These are phyloP conservation scores for Apis laboriosa DNA, from an alignment of 1,140 invertebrate species.

Conservation along the genomic window DNA sequence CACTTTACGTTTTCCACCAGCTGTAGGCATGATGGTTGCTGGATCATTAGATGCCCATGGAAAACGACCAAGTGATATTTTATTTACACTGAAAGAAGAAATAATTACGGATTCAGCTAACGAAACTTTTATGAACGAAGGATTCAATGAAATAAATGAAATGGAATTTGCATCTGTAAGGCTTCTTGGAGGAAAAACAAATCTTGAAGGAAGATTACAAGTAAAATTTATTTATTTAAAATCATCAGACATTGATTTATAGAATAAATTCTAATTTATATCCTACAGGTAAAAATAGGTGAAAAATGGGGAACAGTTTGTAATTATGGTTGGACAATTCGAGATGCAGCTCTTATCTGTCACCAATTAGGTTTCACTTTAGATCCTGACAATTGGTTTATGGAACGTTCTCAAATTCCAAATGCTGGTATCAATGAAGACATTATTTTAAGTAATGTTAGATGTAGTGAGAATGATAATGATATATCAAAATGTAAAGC, in stretches of 20 bases:
- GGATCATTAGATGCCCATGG: constrained; percentile 93
- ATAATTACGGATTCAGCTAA: constrained; percentile 84
- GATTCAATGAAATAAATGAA: constrained; percentile 74
- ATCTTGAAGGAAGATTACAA: constrained; percentile 90
- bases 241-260: background rate
- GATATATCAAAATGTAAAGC: constrained; percentile 94
- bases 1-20: constrained; percentile 91
- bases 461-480: constrained; percentile 95
- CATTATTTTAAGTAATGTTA: constrained; percentile 92
- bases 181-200: constrained; percentile 88
- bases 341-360: constrained; percentile 95
- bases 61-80: constrained; percentile 87
- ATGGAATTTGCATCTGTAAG: constrained; percentile 84
- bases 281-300: constrained; percentile 86
- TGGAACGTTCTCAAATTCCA: constrained; percentile 91
- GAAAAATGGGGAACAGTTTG: constrained; percentile 98
- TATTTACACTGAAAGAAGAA: constrained; percentile 89
- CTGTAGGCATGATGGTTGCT: constrained; percentile 98
- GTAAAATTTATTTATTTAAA: constrained; percentile 73
- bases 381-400: constrained; percentile 95
- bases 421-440: constrained; percentile 88
- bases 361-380: constrained; percentile 96
- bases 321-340: constrained; percentile 97
- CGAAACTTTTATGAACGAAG: constrained; percentile 78
- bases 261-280: background rate